A percentile compares a stretch with the other conserved stretches of the same genome.
phyloP scores from a whole-genome alignment of 2,113 vertebrate species.

The Callocephalon fimbriatum region DNA sequence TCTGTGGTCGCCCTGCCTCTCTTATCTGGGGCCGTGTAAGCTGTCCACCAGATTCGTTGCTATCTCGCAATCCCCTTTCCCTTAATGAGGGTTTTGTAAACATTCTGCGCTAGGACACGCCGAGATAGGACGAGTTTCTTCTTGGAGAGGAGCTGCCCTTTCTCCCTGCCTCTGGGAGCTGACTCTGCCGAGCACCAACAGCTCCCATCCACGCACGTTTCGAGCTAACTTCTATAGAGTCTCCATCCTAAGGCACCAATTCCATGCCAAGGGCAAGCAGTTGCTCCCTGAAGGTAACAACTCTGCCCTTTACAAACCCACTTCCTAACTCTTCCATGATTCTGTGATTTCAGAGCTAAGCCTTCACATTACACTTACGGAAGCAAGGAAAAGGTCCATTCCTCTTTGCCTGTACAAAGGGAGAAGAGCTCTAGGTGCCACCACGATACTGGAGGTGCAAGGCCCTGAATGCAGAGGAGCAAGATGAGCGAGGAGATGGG shows the following conservation, averaged over 20 bases:
- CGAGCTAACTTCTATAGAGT: not conserved
- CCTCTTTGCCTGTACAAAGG: too few relatives aligned
- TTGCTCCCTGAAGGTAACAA: not conserved
- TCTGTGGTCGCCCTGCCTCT: constrained; percentile 82
- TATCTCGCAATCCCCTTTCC: constrained; percentile 91
- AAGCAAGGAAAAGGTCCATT: not conserved
- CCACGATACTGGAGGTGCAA: not conserved
- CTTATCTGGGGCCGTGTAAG: constrained; percentile 93
- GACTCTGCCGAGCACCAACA: constrained; percentile 12
- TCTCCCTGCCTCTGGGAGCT: constrained; percentile 40
- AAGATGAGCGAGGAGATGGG: not conserved
- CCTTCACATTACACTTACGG: not conserved
- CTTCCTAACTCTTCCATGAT: not conserved
- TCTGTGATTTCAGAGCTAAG: not conserved
- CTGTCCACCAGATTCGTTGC: constrained; percentile 89
- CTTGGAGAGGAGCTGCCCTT: constrained; percentile 62
- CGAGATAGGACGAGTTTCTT: constrained; percentile 85
- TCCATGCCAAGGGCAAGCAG: not conserved
- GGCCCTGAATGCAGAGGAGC: not conserved
- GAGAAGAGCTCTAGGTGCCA: not conserved
- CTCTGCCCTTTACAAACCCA: not conserved
- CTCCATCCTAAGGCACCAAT: not conserved
- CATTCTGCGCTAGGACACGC: constrained; percentile 86
- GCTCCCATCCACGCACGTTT: not conserved
- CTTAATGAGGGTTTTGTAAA: constrained; percentile 99